These are phyloP conservation scores for Rhizomys pruinosus DNA, from an alignment of 2,113 vertebrate genomes.

Conservation along the genomic window DNA sequence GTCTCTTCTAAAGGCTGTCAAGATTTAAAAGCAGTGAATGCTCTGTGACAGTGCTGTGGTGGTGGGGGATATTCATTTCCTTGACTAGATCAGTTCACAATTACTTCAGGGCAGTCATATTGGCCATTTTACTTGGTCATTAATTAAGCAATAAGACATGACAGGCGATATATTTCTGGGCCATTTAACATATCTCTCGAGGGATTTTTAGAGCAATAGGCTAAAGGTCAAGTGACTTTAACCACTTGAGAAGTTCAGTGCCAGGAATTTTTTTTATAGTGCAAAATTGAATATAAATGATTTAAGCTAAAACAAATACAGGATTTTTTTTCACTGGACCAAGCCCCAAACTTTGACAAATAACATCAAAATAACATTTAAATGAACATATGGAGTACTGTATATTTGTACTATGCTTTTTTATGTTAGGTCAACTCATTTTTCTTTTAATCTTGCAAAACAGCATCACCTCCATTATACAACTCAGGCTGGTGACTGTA, in stretches of 20 bases:
- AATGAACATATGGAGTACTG: background rate
- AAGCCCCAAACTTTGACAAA: background rate
- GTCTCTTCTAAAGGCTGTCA: conserved; percentile 56
- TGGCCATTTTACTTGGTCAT: conserved; percentile 82
- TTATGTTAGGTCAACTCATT: background rate
- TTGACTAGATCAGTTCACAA: conserved; percentile 83
- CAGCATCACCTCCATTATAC: background rate
- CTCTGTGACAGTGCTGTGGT: conserved; percentile 71
- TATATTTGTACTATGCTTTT: background rate
- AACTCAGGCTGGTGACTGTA: background rate
- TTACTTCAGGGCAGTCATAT: conserved; percentile 84
- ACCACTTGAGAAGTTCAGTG: conserved; percentile 86
- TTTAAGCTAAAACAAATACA: conserved; percentile 46
- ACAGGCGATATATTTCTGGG: conserved; percentile 87
- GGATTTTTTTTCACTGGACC: background rate
- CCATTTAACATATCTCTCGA: conserved; percentile 87
- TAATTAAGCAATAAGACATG: conserved; percentile 89
- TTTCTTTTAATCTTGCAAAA: background rate
- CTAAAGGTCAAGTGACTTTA: conserved; percentile 88
- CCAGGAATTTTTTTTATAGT: conserved; percentile 82
- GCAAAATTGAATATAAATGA: conserved; percentile 78
- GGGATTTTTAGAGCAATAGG: conserved; percentile 85
- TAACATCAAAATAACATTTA: background rate
- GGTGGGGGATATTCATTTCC: conserved; percentile 81
- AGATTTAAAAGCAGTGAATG: conserved; percentile 77